phyloP scores from a whole-genome alignment of 2,797 vertebrate genomes.

The Lagorchestes hirsutus region DNA sequence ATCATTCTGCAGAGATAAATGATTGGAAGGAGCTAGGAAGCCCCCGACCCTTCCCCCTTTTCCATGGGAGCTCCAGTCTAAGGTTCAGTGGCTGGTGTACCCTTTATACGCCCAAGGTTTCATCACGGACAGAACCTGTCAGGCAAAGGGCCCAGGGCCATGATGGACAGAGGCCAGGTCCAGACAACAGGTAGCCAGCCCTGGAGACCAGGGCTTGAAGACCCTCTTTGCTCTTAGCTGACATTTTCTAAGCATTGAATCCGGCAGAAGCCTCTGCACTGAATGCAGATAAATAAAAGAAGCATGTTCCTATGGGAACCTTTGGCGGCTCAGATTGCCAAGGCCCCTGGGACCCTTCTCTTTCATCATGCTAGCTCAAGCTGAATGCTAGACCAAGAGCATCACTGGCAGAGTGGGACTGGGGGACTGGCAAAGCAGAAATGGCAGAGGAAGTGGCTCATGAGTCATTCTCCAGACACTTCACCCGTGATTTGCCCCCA shows the following conservation, averaged over 20 bases:
- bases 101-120: conserved; percentile 37
- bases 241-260: conserved; percentile 61
- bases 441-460: conserved; percentile 24
- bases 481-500: conserved; percentile 24
- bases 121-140: conserved; percentile 46
- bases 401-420: conserved; percentile 21
- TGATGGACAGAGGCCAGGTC: conserved; percentile 66
- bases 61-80: neutral
- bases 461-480: conserved; percentile 37
- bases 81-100: conserved; percentile 39
- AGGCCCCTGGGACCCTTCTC: conserved; percentile 62
- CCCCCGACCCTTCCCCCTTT: conserved; percentile 34
- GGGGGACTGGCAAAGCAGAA: neutral
- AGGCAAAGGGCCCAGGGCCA: conserved; percentile 55
- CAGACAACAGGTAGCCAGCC: conserved; percentile 57
- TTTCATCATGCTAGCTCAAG: conserved; percentile 68
- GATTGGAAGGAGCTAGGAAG: conserved; percentile 14
- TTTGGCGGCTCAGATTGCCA: conserved; percentile 57
- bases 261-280: conserved; percentile 64
- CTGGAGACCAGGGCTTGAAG: conserved; percentile 71
- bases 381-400: conserved; percentile 57
- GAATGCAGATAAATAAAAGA: conserved; percentile 67
- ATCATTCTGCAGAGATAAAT: conserved; percentile 54
- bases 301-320: conserved; percentile 76
- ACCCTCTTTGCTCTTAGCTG: conserved; percentile 49